These are phyloP conservation scores for Ceratitis capitata DNA, from an alignment of 1,140 invertebrate species.

Conservation along the genomic window DNA sequence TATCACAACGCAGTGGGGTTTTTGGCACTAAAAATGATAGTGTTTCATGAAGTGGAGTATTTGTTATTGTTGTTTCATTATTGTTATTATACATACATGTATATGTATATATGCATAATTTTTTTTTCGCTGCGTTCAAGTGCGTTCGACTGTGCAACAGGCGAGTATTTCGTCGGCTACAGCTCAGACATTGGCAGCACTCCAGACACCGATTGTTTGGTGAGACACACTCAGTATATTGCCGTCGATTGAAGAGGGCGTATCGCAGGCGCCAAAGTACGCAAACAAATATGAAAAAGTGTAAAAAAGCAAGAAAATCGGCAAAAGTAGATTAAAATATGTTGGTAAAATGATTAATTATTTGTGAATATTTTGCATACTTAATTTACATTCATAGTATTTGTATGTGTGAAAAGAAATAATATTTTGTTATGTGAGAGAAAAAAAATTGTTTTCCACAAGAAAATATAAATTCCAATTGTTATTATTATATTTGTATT, in stretches of 20 bases:
- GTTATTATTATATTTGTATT: neutral
- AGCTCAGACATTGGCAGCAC: constrained; percentile 9
- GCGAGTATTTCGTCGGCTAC: constrained; percentile 8
- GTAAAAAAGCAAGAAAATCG: neutral
- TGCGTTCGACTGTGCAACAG: constrained; percentile 34
- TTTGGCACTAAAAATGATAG: constrained; percentile 3
- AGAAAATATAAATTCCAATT: neutral
- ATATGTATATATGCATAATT: no score
- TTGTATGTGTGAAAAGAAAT: neutral
- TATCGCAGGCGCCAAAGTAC: constrained; percentile 11
- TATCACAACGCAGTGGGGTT: neutral
- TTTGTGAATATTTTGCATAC: neutral
- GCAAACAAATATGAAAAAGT: neutral
- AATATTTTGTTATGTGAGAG: neutral
- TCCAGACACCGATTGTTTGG: constrained; percentile 26
- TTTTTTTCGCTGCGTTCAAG: neutral
- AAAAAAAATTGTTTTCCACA: neutral
- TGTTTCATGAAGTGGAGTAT: neutral
- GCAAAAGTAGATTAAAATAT: neutral
- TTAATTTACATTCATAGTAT: no score
- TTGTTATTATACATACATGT: no score
- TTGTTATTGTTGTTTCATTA: neutral
- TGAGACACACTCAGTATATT: constrained; percentile 23
- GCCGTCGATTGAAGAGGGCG: constrained; percentile 26
- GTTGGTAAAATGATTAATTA: neutral